phyloP scores from a whole-genome alignment of 2,113 vertebrate species.

The Ptilonorhynchus violaceus region DNA sequence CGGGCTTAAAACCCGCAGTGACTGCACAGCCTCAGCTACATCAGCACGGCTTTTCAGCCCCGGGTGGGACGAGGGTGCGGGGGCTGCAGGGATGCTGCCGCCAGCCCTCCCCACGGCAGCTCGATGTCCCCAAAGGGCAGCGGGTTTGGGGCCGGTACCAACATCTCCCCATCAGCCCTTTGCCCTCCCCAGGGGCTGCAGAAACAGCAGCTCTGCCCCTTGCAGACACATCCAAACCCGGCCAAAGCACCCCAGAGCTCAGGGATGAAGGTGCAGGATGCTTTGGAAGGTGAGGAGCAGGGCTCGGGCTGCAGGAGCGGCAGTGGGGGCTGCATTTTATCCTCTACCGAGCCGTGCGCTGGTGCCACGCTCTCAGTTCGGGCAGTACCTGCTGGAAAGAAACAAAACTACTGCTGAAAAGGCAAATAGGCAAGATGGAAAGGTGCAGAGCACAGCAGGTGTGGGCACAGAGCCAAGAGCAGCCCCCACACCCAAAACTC shows the following conservation, averaged over 20 bases:
- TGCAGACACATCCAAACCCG: neutral
- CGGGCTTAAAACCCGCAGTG: neutral
- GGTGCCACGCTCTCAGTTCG: neutral
- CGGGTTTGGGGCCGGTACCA: neutral
- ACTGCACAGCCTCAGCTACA: accelerated
- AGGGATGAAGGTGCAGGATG: neutral
- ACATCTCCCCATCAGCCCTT: neutral
- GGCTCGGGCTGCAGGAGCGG: neutral
- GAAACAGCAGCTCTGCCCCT: neutral
- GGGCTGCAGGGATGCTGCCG: neutral
- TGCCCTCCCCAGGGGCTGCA: neutral
- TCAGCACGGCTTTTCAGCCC: neutral
- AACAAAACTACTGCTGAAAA: neutral
- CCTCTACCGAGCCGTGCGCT: neutral
- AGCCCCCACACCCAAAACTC: neutral
- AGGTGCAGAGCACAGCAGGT: neutral
- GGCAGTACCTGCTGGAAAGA: neutral
- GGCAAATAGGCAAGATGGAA: neutral
- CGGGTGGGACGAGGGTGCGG: neutral
- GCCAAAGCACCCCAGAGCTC: neutral
- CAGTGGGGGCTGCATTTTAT: accelerated
- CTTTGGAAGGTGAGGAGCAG: neutral
- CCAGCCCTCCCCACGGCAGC: neutral
- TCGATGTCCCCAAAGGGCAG: neutral
- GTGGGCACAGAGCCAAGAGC: neutral